Base-by-base conservation (phyloP, 1,140 invertebrate genomes). In the Brachionus rotundiformis region DNA sequence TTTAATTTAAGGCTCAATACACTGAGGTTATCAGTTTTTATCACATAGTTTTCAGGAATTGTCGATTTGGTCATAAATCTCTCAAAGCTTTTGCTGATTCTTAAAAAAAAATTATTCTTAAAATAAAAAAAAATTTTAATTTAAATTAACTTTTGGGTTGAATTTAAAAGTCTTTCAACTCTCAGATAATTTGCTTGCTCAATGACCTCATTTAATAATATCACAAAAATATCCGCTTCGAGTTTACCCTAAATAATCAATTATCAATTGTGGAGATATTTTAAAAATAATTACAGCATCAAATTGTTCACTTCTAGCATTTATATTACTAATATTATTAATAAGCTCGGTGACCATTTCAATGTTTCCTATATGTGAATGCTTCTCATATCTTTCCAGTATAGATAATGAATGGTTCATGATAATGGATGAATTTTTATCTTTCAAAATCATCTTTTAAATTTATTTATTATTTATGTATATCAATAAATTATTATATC, bases 221-320 rank as follows among this genome's bases (percentile, higher is more conserved):
- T 73, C 25, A 73, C 19, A 73, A 73, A 73, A 25, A 73, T 73
- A 44, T 73, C 68, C 6, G 68, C 68, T 44, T 73, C 68, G 10
- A 73, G 16, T 73, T 27, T 41, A 39, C 41, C 41, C 68, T 25
- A 25, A 71, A 54, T 25, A 23, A 23, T 54, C 2, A 7, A 54
- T 54, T 19, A 23, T n/a, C n/a, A n/a, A n/a, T n/a, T n/a, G n/a
- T n/a, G n/a, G n/a, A n/a, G n/a, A n/a, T n/a, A n/a, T n/a, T n/a
- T n/a, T n/a, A n/a, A n/a, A n/a, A n/a, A n/a, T n/a, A 65, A 25
- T 7, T 25, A 65, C 61, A 31, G 27, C 27, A 65, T 65, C 61
- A 6, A 33, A 65, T 31, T 29, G 61, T 65, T 65, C 61, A 65
- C 31, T 65, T 65, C 25, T 31, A 10, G 27, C 31, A 31, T 33